Conservation (phyloP, 23 tunicate genomes). For the Halocynthia roretzi region DNA sequence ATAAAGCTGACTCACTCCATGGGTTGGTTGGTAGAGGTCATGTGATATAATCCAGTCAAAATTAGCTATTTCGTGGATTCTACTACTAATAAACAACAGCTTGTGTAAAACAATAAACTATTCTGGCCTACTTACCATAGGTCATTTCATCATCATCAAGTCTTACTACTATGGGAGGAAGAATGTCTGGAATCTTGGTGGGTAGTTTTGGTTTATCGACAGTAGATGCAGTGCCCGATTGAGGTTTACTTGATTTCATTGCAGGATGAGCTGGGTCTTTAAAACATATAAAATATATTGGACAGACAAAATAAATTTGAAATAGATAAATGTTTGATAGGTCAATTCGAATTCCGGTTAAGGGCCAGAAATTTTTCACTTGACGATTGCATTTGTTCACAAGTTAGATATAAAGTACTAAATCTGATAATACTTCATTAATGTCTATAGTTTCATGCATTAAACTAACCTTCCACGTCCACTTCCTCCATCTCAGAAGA, state of each 20-base stretch:
- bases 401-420: background rate
- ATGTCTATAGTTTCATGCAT: too few relatives aligned
- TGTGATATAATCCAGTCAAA: background rate
- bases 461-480: background rate
- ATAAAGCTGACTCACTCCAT: background rate
- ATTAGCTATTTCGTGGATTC: background rate
- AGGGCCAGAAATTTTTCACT: too few relatives aligned
- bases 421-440: too few relatives aligned
- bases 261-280: background rate
- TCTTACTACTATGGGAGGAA: constrained; percentile 7
- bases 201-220: constrained; percentile 19
- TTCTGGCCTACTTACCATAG: too few relatives aligned
- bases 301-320: background rate
- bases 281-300: background rate
- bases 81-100: background rate
- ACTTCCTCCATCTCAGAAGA: constrained; percentile 11
- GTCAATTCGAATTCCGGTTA: background rate
- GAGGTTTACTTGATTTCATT: background rate
- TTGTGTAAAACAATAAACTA: background rate
- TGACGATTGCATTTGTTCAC: background rate
- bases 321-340: background rate
- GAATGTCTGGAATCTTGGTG: constrained; percentile 18
- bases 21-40: too few relatives aligned
- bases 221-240: background rate
- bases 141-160: background rate